A percentile compares a stretch with the other conserved stretches of the same genome.
Evolutionary conservation across 2,888 invertebrate species (phyloP).

Genomic region (Eutolmus rufibarbis): DNA sequence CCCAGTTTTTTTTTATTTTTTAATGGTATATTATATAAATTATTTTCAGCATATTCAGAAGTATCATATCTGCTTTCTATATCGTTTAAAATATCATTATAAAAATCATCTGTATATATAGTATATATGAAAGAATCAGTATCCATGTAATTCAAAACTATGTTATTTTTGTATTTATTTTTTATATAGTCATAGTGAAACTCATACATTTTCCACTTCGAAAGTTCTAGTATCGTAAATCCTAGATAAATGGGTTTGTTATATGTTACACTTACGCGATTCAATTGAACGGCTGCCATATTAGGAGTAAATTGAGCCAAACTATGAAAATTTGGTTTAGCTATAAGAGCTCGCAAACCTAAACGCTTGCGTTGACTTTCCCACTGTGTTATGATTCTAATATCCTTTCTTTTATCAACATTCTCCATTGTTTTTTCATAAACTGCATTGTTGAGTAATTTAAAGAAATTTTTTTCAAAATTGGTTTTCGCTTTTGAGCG

Average conservation of each 20-base stretch:
- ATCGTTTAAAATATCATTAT: neutral
- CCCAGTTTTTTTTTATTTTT: neutral
- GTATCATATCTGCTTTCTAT: neutral
- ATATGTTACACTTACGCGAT: neutral
- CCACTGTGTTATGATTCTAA: constrained; percentile 47
- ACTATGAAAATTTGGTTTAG: constrained; percentile 54
- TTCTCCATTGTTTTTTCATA: constrained; percentile 43
- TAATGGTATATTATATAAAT: neutral
- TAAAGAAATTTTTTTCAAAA: neutral
- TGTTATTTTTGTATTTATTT: neutral
- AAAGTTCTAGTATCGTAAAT: constrained; percentile 47
- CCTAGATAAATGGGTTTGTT: constrained; percentile 55
- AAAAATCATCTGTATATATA: neutral
- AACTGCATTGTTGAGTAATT: no score
- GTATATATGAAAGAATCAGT: neutral
- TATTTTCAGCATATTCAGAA: constrained; percentile 40
- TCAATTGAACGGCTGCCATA: constrained; percentile 54
- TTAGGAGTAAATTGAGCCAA: constrained; percentile 54
- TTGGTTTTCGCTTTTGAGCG: neutral
- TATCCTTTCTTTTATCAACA: constrained; percentile 51
- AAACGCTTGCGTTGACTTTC: constrained; percentile 25
- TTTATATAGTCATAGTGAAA: neutral
- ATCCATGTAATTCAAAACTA: neutral
- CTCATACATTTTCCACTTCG: neutral
- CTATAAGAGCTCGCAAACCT: constrained; percentile 46